Evolutionary conservation across 2,888 invertebrate genomes (phyloP).

Genomic region (Dryocosmus kuriphilus): DNA sequence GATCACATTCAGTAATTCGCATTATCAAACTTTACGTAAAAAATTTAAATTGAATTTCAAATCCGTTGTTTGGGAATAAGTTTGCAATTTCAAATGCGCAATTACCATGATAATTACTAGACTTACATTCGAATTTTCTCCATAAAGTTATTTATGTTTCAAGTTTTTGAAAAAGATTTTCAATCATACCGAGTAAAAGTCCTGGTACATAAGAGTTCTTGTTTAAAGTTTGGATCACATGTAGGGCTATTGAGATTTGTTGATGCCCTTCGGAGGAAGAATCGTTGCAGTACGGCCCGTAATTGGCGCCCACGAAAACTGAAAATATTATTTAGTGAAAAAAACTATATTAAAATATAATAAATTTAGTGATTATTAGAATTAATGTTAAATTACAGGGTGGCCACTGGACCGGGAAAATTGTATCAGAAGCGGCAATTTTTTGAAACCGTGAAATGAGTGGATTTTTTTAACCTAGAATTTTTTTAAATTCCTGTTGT

Average conservation of each 20-base stretch:
- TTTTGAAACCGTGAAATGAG: too few species aligned
- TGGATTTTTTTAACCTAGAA: too few species aligned
- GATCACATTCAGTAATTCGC: neutral
- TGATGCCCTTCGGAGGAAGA: slow-evolving; percentile 73
- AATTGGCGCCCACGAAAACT: slow-evolving; percentile 75
- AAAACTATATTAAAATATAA: too few species aligned
- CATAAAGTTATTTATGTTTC: neutral
- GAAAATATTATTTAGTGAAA: slow-evolving; percentile 25
- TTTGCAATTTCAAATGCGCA: neutral
- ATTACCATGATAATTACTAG: neutral
- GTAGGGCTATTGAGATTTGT: slow-evolving; percentile 74
- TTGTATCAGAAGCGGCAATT: too few species aligned
- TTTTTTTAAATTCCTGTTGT: too few species aligned
- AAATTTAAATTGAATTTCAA: neutral
- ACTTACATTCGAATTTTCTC: too few species aligned
- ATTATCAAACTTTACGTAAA: neutral
- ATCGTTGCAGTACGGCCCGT: slow-evolving; percentile 75
- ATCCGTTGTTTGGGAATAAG: neutral
- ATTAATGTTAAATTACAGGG: too few species aligned
- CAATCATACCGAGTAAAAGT: slow-evolving; percentile 72
- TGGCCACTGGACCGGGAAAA: too few species aligned
- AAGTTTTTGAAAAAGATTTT: slow-evolving; percentile 11
- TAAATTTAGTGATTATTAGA: too few species aligned
- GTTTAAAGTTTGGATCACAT: slow-evolving; percentile 74
- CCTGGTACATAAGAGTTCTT: slow-evolving; percentile 75